Evolutionary conservation across 1,140 invertebrate genomes (phyloP).

Genomic region (Oscheius sp.): DNA sequence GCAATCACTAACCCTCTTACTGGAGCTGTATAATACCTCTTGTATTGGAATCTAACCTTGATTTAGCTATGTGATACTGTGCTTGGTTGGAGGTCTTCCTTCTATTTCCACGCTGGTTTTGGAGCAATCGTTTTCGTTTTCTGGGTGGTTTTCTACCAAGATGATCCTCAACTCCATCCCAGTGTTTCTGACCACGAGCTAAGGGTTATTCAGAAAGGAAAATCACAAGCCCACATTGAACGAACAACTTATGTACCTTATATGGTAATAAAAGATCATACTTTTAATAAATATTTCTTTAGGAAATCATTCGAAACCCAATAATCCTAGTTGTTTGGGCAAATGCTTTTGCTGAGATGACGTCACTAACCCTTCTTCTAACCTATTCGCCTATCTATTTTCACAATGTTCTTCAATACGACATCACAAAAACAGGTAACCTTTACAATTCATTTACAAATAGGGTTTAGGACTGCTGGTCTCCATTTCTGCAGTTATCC

Average conservation of each 20-base stretch:
- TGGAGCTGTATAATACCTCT: conserved; percentile 3
- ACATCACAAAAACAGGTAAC: neutral
- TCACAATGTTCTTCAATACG: conserved; percentile 8
- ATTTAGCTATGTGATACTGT: conserved; percentile 21
- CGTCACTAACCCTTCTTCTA: conserved; percentile 9
- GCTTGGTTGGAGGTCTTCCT: conserved; percentile 24
- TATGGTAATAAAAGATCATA: neutral
- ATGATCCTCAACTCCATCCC: conserved; percentile 21
- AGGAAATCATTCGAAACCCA: neutral
- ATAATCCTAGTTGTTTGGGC: conserved; percentile 14
- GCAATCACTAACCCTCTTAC: conserved; percentile 17
- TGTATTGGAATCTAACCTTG: neutral
- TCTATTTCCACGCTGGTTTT: conserved; percentile 13
- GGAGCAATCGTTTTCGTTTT: conserved; percentile 5
- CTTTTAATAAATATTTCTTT: neutral
- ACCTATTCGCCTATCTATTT: conserved; percentile 31
- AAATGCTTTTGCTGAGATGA: conserved; percentile 24
- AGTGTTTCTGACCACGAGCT: conserved; percentile 15
- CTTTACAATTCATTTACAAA: neutral
- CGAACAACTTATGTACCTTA: neutral
- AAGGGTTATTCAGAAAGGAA: conserved; percentile 20
- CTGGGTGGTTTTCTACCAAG: conserved; percentile 15
- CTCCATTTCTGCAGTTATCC: neutral
- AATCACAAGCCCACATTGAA: conserved; percentile 20
- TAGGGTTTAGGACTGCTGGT: neutral